A percentile compares a stretch with the other conserved stretches of the same genome.
Evolutionary conservation across 2,113 vertebrate genomes (phyloP).

Genomic region (Pseudorectes ferrugineus): DNA sequence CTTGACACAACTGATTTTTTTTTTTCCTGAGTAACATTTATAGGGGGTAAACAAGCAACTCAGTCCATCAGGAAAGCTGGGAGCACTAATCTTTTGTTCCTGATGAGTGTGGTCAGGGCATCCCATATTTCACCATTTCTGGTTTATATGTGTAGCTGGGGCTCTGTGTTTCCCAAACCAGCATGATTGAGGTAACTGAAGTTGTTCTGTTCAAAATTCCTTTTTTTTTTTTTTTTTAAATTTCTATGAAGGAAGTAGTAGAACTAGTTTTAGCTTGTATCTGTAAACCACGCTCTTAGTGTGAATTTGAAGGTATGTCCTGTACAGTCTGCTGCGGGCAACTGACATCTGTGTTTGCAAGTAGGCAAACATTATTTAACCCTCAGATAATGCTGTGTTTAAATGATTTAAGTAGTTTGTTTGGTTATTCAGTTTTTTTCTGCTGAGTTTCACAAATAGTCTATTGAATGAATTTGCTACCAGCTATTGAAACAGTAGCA

Average conservation of each 20-base stretch:
- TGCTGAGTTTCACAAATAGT: neutral
- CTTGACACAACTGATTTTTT: neutral
- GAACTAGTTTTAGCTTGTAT: neutral
- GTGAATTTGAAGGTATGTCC: neutral
- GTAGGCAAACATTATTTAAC: neutral
- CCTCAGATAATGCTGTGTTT: neutral
- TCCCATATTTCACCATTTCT: neutral
- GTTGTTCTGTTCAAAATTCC: neutral
- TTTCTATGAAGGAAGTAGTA: neutral
- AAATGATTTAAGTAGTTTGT: neutral
- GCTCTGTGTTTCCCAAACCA: neutral
- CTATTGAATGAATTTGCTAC: conserved; percentile 19
- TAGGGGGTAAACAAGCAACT: neutral
- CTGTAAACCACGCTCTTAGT: neutral
- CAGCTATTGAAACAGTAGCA: neutral
- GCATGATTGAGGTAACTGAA: neutral
- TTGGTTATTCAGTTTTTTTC: conserved; percentile 16
- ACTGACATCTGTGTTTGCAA: neutral
- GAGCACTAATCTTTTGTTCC: neutral
- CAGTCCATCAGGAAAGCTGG: neutral
- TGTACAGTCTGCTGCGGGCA: neutral
- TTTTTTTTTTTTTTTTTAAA: neutral
- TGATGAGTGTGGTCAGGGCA: neutral
- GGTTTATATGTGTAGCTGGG: neutral
- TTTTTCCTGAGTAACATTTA: neutral